A percentile compares a stretch with the other conserved stretches of the same genome.
Evolutionary conservation across 2,888 invertebrate species (phyloP).

Genomic region (Apoderus coryli): DNA sequence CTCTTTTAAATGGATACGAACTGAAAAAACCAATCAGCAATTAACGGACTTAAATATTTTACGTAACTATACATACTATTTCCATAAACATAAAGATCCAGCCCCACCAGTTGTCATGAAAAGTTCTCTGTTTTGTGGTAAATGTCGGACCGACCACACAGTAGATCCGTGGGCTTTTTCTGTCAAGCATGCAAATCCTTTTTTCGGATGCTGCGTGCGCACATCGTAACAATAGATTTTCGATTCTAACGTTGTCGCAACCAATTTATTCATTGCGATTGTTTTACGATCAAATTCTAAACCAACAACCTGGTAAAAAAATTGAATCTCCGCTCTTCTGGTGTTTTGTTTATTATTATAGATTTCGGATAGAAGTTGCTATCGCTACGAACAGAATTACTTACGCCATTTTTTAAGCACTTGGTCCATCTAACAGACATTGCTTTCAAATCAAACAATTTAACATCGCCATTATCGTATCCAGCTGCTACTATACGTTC

Average conservation of each 20-base stretch:
- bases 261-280: slow-evolving; percentile 89
- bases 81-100: slow-evolving; percentile 88
- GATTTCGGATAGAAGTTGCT: not conserved
- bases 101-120: slow-evolving; percentile 84
- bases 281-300: slow-evolving; percentile 87
- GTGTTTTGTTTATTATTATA: not conserved
- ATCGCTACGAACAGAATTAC: too few relatives aligned
- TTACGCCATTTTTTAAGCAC: slow-evolving; percentile 79
- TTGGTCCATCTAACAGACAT: slow-evolving; percentile 83
- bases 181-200: slow-evolving; percentile 62
- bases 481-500: slow-evolving; percentile 83
- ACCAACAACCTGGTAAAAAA: slow-evolving; percentile 51
- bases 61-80: slow-evolving; percentile 67
- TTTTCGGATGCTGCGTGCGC: slow-evolving; percentile 71
- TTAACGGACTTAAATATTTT: too few relatives aligned
- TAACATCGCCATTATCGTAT: slow-evolving; percentile 92
- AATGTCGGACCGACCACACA: slow-evolving; percentile 74
- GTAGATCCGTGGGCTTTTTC: slow-evolving; percentile 51
- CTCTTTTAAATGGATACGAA: slow-evolving; percentile 67
- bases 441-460: slow-evolving; percentile 77
- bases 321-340: slow-evolving; percentile 4
- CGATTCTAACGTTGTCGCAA: slow-evolving; percentile 81
- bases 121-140: slow-evolving; percentile 88
- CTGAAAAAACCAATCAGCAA: slow-evolving; percentile 30
- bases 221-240: slow-evolving; percentile 82